These are phyloP conservation scores for Encarsia formosa DNA, from an alignment of 2,888 invertebrate species.

Conservation along the genomic window DNA sequence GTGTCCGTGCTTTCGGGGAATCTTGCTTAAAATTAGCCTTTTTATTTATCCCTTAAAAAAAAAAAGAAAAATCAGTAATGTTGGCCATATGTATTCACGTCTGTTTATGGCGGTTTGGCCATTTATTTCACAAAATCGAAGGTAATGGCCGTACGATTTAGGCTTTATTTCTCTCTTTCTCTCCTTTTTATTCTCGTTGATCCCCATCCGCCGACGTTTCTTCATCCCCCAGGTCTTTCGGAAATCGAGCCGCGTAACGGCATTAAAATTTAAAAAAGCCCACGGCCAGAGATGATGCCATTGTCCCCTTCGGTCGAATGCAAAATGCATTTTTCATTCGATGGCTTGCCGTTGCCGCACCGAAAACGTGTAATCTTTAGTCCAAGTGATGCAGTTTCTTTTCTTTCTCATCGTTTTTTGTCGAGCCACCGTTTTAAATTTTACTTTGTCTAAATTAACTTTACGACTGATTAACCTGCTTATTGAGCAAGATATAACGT, in stretches of 20 bases:
- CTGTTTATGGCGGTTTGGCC: slow-evolving; percentile 50
- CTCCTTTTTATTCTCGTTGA: slow-evolving; percentile 2
- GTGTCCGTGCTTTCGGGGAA: too few relatives aligned
- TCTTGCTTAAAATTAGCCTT: not conserved
- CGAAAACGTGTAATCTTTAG: too few relatives aligned
- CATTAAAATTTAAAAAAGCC: slow-evolving; percentile 48
- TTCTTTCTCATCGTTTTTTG: too few relatives aligned
- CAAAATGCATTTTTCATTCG: slow-evolving; percentile 39
- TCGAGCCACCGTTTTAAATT: too few relatives aligned
- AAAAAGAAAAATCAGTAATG: too few relatives aligned
- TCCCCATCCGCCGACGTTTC: slow-evolving; percentile 6
- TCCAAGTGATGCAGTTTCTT: too few relatives aligned
- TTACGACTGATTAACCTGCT: too few relatives aligned
- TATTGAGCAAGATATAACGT: too few relatives aligned
- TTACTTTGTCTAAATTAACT: too few relatives aligned
- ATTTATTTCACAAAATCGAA: slow-evolving; percentile 51
- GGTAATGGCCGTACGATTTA: slow-evolving; percentile 49
- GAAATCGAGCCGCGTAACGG: slow-evolving; percentile 30
- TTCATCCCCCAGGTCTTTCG: too few relatives aligned
- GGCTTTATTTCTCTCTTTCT: slow-evolving; percentile 26
- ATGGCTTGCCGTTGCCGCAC: slow-evolving; percentile 2
- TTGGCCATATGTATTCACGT: slow-evolving; percentile 49
- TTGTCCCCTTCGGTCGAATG: slow-evolving; percentile 27
- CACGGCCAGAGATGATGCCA: slow-evolving; percentile 10
- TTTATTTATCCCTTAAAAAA: not conserved